phyloP scores from a whole-genome alignment of 2,797 vertebrate genomes.

The Echeneis naucrates region DNA sequence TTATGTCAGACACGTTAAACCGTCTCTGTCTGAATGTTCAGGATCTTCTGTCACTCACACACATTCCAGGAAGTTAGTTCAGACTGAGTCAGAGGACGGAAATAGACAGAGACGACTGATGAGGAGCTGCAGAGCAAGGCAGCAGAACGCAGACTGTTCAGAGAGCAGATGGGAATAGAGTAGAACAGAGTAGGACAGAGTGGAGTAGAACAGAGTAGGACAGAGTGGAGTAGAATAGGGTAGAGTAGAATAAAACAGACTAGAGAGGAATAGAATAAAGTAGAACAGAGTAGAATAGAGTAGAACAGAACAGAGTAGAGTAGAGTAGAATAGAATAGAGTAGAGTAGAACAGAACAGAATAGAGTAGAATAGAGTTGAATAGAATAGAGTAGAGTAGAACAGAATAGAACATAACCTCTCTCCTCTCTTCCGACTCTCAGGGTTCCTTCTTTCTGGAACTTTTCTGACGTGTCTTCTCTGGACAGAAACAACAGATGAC shows the following conservation, averaged over 20 bases:
- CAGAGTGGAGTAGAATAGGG: background rate
- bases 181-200: too few relatives aligned
- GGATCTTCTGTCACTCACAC: background rate
- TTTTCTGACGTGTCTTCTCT: constrained; percentile 24
- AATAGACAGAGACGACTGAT: background rate
- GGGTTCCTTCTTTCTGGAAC: constrained; percentile 35
- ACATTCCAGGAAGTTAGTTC: constrained; percentile 46
- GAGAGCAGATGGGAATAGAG: too few relatives aligned
- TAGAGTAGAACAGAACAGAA: background rate
- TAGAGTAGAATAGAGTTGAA: background rate
- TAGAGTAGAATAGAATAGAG: background rate
- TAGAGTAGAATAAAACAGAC: background rate
- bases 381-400: background rate
- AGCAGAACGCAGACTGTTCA: background rate
- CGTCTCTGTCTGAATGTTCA: background rate
- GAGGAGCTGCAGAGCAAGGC: constrained; percentile 10
- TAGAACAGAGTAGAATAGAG: background rate
- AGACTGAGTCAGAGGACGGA: constrained; percentile 19
- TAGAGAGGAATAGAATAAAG: background rate
- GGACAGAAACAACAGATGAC: constrained; percentile 40
- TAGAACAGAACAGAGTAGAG: too few relatives aligned
- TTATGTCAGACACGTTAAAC: too few relatives aligned
- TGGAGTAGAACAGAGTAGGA: background rate
- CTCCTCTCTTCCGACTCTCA: constrained; percentile 17
- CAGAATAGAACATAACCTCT: constrained; percentile 4